Evolutionary conservation across 2,888 invertebrate species (phyloP).

Genomic region (Allacma fusca): DNA sequence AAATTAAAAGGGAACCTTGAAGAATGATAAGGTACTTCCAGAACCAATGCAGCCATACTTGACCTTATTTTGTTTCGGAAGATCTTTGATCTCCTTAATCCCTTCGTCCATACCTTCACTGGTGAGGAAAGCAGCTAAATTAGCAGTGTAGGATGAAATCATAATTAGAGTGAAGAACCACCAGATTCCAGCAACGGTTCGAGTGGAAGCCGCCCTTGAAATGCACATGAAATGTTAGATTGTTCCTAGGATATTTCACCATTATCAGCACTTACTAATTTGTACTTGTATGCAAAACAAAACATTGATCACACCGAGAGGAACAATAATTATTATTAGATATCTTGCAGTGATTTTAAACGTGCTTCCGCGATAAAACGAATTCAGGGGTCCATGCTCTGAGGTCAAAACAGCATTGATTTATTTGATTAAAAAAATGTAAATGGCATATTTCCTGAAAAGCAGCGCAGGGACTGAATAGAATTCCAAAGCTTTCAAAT

Average conservation of each 20-base stretch:
- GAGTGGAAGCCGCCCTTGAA: slow-evolving; percentile 81
- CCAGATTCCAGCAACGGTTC: slow-evolving; percentile 84
- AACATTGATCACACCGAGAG: not conserved
- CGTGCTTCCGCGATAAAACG: not conserved
- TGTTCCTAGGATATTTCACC: not conserved
- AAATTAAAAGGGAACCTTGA: slow-evolving; percentile 73
- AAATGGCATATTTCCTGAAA: too few relatives aligned
- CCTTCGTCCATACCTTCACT: slow-evolving; percentile 78
- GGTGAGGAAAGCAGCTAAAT: slow-evolving; percentile 91
- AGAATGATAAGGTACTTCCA: slow-evolving; percentile 94
- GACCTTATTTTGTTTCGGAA: slow-evolving; percentile 87
- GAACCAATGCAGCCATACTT: slow-evolving; percentile 94
- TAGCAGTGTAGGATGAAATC: slow-evolving; percentile 96
- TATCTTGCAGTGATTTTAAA: not conserved
- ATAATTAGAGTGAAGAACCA: slow-evolving; percentile 96
- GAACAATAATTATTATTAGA: not conserved
- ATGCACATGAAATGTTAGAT: not conserved
- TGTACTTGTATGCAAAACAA: too few relatives aligned
- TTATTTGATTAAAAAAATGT: not conserved
- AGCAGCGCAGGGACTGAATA: too few relatives aligned
- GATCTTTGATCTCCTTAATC: slow-evolving; percentile 55
- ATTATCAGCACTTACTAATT: too few relatives aligned
- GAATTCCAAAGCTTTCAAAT: too few relatives aligned
- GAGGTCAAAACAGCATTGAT: not conserved
- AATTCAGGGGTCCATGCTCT: not conserved